These are phyloP conservation scores for Andrena dorsata DNA, from an alignment of 2,888 invertebrate species.

Conservation along the genomic window DNA sequence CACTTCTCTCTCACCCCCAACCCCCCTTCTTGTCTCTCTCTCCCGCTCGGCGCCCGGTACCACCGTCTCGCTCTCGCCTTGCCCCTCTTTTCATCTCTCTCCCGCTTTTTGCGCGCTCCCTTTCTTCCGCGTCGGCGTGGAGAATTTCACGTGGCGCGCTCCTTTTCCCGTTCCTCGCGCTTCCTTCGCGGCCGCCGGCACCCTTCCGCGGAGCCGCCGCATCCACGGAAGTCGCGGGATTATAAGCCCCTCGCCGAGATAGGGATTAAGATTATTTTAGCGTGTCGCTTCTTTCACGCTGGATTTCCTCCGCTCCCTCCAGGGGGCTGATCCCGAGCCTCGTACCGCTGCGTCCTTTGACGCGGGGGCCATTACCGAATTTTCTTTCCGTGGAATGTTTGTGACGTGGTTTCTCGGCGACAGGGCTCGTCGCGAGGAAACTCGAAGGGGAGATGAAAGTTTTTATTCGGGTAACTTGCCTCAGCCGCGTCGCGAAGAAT, in stretches of 20 bases:
- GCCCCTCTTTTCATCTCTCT: slow-evolving; percentile 44
- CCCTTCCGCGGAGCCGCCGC: slow-evolving; percentile 39
- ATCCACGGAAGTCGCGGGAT: slow-evolving; percentile 25
- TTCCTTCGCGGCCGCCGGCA: slow-evolving; percentile 37
- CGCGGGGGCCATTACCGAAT: neutral
- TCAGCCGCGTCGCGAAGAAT: too few relatives aligned
- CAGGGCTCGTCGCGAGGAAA: too few relatives aligned
- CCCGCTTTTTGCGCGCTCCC: slow-evolving; percentile 34
- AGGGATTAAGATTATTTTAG: slow-evolving; percentile 18
- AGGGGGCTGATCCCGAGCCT: too few relatives aligned
- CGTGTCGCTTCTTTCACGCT: slow-evolving; percentile 13
- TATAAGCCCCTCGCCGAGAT: slow-evolving; percentile 6
- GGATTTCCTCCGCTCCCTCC: neutral
- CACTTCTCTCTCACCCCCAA: slow-evolving; percentile 57
- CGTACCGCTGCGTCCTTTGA: neutral
- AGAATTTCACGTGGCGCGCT: slow-evolving; percentile 10
- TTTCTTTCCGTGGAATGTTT: neutral
- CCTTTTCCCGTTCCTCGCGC: slow-evolving; percentile 24
- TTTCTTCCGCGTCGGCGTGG: slow-evolving; percentile 43
- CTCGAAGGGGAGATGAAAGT: too few relatives aligned
- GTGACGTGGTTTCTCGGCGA: too few relatives aligned
- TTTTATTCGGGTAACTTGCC: too few relatives aligned
- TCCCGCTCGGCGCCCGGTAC: slow-evolving; percentile 48
- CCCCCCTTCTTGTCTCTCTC: slow-evolving; percentile 37
- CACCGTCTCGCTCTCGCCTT: slow-evolving; percentile 46